Base-by-base conservation (phyloP, 2,888 invertebrate genomes). In the Spatulosminthurus flaviceps region DNA sequence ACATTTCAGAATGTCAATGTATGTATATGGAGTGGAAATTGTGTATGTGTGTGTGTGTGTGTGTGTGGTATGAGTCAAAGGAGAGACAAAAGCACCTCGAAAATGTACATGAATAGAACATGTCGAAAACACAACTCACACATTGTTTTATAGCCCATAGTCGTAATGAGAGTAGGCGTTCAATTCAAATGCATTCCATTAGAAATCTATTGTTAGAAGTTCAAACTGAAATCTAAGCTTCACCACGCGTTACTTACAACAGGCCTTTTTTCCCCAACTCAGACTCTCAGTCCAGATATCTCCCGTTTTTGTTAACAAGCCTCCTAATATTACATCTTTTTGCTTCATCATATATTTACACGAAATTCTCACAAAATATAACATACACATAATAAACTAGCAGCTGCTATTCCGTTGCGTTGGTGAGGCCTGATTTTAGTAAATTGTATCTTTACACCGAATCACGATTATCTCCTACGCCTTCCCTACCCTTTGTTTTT, bases 61-160 rank as follows among this genome's bases (percentile, higher is more conserved):
- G 42, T 67, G 51, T 42, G 67, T 42, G 66, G 51, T 42, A 41
- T 42, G 66, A 72, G 41, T 34, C n/a, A 64, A 66, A 43, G 67
- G 24, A 51, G 73, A 77, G 77, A 69, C 69, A 69, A 69, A 72
- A 78, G 78, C 64, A 78, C 16, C 72, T 78, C 71, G 60, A 66
- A 78, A 77, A 72, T 78, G 72, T 78, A 78, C 72, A 72, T 72
- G 78, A 78, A 61, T 72, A 72, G 78, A 43, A 72, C 78, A 78
- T 72, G 78, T 78, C 78, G 72, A 78, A 78, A 78, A 78, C 78
- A 78, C 78, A 77, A 72, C 72, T 78, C 78, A 24, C 61, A 24
- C 78, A 78, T 72, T 72, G 78, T 78, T 72, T 72, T 78, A 72
- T 72, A 72, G 72, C 72, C 72, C 72, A 22, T 72, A 42, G 64